Evolutionary conservation across 1,140 invertebrate species (phyloP).

Genomic region (Panagrolaimus sp.): DNA sequence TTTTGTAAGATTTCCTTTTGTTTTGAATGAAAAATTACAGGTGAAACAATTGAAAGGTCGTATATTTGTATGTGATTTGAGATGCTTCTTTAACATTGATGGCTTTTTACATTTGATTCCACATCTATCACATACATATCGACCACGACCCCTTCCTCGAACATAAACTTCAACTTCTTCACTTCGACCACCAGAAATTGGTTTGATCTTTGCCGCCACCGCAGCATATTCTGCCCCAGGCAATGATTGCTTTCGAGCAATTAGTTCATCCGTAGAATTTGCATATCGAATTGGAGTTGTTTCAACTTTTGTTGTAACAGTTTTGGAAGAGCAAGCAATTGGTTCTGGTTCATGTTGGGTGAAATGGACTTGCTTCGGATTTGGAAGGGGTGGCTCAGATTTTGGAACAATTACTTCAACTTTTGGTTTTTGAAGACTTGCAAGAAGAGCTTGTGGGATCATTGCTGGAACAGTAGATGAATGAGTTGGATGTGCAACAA

Average conservation of each 20-base stretch:
- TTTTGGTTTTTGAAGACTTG: neutral
- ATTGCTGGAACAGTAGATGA: neutral
- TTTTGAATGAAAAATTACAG: conserved; percentile 83
- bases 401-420: neutral
- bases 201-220: conserved; percentile 11
- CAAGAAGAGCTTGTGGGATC: neutral
- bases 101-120: conserved; percentile 97
- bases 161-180: conserved; percentile 89
- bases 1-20: conserved; percentile 94
- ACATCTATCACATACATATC: conserved; percentile 92
- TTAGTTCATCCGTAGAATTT: neutral
- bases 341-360: neutral
- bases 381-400: neutral
- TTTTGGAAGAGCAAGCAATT: neutral
- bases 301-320: neutral
- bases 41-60: conserved; percentile 81
- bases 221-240: conserved; percentile 11
- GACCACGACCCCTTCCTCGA: conserved; percentile 80
- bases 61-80: conserved; percentile 86
- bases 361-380: neutral
- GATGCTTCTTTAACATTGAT: conserved; percentile 97
- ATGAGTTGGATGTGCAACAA: neutral
- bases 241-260: neutral
- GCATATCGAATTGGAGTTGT: neutral
- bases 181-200: neutral